These are phyloP conservation scores for Antheraea assamensis DNA, from an alignment of 2,888 invertebrate species.

Conservation along the genomic window DNA sequence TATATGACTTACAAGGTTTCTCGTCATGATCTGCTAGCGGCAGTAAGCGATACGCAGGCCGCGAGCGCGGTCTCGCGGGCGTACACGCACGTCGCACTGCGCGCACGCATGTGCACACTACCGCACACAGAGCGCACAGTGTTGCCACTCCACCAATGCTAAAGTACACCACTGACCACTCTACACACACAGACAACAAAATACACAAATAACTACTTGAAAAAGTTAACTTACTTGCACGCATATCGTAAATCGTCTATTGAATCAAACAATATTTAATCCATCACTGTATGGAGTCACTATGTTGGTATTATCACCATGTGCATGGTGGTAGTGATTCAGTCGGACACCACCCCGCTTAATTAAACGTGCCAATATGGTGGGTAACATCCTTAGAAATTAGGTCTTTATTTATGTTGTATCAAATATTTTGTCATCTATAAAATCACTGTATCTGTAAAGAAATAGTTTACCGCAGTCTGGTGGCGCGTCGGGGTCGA, in stretches of 20 bases:
- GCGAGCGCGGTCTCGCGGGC: constrained; percentile 78
- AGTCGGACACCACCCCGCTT: too few species aligned
- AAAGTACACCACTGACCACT: constrained; percentile 97
- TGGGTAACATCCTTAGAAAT: too few species aligned
- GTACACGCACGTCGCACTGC: constrained; percentile 68
- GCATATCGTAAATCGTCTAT: too few species aligned
- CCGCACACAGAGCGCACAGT: constrained; percentile 82
- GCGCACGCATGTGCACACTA: constrained; percentile 84
- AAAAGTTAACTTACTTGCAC: too few species aligned
- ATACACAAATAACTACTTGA: too few species aligned
- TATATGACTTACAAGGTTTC: constrained; percentile 81
- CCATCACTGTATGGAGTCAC: too few species aligned
- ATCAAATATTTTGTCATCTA: background rate
- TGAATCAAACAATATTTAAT: too few species aligned
- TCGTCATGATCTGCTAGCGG: constrained; percentile 88
- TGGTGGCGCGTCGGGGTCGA: constrained; percentile 89
- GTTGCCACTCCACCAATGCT: constrained; percentile 87
- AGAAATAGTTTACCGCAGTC: constrained; percentile 86
- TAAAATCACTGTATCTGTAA: too few species aligned
- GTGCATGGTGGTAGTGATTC: too few species aligned
- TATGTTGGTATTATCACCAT: too few species aligned
- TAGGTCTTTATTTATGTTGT: too few species aligned
- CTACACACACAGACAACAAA: constrained; percentile 68
- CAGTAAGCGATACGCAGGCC: constrained; percentile 86
- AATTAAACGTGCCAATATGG: too few species aligned